Evolutionary conservation across 2,797 vertebrate species (phyloP).

Genomic region (Sandelia bainsii): DNA sequence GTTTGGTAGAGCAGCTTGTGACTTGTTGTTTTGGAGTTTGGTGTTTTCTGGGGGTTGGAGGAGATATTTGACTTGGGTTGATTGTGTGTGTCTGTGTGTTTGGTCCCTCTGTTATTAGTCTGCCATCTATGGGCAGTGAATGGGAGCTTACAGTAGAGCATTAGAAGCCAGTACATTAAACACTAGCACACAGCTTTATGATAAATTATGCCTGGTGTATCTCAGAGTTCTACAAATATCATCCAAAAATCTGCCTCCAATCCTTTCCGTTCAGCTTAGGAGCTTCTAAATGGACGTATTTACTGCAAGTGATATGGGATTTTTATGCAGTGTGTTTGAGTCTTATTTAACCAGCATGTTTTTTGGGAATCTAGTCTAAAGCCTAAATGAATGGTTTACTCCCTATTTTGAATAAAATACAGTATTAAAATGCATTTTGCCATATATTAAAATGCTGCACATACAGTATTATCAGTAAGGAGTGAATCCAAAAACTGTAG

Average conservation of each 20-base stretch:
- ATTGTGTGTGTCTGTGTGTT: constrained; percentile 13
- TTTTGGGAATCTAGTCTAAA: constrained; percentile 8
- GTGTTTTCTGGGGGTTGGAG: constrained; percentile 47
- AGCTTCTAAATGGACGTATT: not conserved
- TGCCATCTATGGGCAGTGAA: constrained; percentile 48
- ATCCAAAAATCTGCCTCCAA: constrained; percentile 5
- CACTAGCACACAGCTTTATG: constrained; percentile 11
- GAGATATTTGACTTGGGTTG: constrained; percentile 57
- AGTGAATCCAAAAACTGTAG: not conserved
- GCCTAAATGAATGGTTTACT: not conserved
- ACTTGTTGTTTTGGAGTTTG: constrained; percentile 68
- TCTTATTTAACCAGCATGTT: not conserved
- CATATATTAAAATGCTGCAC: constrained; percentile 2
- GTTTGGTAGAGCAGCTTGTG: constrained; percentile 70
- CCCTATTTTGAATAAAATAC: not conserved
- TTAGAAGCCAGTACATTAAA: constrained; percentile 26
- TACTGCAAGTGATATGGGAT: not conserved
- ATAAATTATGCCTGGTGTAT: constrained; percentile 23
- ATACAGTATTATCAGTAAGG: not conserved
- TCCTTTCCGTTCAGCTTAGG: not conserved
- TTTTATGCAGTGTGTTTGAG: not conserved
- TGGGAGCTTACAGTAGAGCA: constrained; percentile 41
- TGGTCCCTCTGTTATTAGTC: constrained; percentile 36
- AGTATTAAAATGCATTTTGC: not conserved
- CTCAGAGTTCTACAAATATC: constrained; percentile 16